Evolutionary conservation across 2,888 invertebrate genomes (phyloP).

Genomic region (Melanostoma mellinum): DNA sequence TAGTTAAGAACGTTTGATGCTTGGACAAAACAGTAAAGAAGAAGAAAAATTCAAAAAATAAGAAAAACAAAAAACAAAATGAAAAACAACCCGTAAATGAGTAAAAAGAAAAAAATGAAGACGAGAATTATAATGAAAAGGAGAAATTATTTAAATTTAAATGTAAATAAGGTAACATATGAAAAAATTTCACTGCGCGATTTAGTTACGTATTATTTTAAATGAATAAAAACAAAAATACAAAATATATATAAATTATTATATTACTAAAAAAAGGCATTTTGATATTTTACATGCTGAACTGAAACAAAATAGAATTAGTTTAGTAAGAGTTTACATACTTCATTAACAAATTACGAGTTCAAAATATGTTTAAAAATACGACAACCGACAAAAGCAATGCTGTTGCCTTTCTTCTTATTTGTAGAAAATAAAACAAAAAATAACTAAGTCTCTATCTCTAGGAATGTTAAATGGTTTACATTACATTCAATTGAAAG

Average conservation of each 20-base stretch:
- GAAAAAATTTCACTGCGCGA: conserved; percentile 60
- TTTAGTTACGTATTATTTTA: conserved; percentile 65
- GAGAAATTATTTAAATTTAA: conserved; percentile 64
- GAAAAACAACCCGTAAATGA: conserved; percentile 41
- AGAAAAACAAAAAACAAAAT: conserved; percentile 13
- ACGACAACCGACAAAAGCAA: conserved; percentile 55
- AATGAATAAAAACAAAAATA: conserved; percentile 53
- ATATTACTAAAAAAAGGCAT: conserved; percentile 72
- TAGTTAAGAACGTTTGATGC: conserved; percentile 69
- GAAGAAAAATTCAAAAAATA: not conserved
- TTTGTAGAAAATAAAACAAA: conserved; percentile 34
- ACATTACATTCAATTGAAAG: not conserved
- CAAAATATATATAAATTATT: conserved; percentile 63
- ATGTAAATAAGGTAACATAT: conserved; percentile 62
- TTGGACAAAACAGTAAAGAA: conserved; percentile 16
- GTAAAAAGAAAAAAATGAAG: conserved; percentile 30
- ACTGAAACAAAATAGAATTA: conserved; percentile 70
- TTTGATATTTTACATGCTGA: conserved; percentile 73
- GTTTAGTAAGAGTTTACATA: conserved; percentile 68
- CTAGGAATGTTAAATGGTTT: not conserved
- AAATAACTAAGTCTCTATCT: conserved; percentile 3
- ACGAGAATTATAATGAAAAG: conserved; percentile 44
- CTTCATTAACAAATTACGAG: conserved; percentile 63
- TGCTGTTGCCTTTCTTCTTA: conserved; percentile 56
- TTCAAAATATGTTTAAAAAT: conserved; percentile 55